Evolutionary conservation across 2,113 vertebrate species (phyloP), one percentile per base, ranked within the genome.

Genomic region (Penelope pileata): DNA sequence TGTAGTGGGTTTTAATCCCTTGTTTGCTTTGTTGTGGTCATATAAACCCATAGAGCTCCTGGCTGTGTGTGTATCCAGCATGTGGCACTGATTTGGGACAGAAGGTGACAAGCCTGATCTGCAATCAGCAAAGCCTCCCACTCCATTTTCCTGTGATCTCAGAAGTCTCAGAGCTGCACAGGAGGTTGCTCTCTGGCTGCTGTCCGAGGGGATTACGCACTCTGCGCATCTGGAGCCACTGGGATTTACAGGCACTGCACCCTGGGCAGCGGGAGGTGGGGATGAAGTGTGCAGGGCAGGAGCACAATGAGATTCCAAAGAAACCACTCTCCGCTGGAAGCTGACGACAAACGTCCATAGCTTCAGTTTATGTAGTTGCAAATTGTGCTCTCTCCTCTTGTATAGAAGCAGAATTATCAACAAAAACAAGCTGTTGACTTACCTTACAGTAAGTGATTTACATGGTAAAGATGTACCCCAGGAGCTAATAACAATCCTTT

Each of bases 91-190:
- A 81, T 86, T 66, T 76, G 17, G 86, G 70, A 70, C 79, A 89
- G 88, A 77, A 96, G 94, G 94, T 95, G 94, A 68, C 75, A 80
- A 79, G 79, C 90, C 60, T 4, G 86, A 95, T 96, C 96, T 93
- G 63, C 89, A 93, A 94, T 97, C 97, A 95, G 77, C 53, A 23
- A 95, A 91, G 89, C 73, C 30, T 43, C 21, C 24, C 59, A 21
- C 93, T 97, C 96, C 96, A 86, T 88, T 97, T 97, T 96, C 79
- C 95, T 92, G 83, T 92, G 92, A 89, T 96, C 97, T 96, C 93
- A 6, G 7, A 84, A 93, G 96, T 84, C 10, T 48, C 69, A 67
- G 93, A 94, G 95, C 93, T 85, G 89, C 94, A 88, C 84, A 86
- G 96, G 96, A 95, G 95, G 88, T 95, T 92, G 92, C 88, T 6